Base-by-base conservation (phyloP, 92 coral and sea anemone species). In the Pocillopora meandrina region DNA sequence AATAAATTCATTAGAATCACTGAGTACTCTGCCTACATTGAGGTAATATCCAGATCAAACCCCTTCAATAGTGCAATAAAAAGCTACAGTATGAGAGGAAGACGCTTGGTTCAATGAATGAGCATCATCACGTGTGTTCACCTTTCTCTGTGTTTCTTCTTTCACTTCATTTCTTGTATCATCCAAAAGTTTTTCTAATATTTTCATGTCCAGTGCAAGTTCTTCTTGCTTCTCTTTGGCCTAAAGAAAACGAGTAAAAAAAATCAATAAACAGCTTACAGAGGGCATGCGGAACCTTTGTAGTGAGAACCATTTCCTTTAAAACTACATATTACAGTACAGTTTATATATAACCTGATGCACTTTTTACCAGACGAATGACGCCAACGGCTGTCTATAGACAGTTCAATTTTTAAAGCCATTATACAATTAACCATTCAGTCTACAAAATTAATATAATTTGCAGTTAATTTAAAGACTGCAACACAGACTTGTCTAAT, bases 191-290 rank as follows among this genome's bases (percentile, higher is more conserved):
- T 93, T 97, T 74, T 97, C 97, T 49, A 97, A 83, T 71, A 94
- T 91, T 84, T 95, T 93, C 95, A 91, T 95, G 60, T 97, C 99
- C 75, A 97, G 55, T 58, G 99, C 99, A 62, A 89, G 56, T 67
- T 97, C 99, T 56, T 97, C 99, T 66, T 97, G 95, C 78, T 88
- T 97, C 66, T 97, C 98, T 89, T 93, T 93, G 14, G 98, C 98
- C 97, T 93, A 82, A 15, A 18, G 20, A 86, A 47, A 13, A 57
- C 62, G 34, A 60, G 35, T 57, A 17, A 16, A 31, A 57, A 58
- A 7, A 33, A 65, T 61, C 1, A 3, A 61, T 17, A 21, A 42
- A 42, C 52, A 42, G 52, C 33, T 33, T 4, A 19, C 72, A 66
- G 9, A 0, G 0, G 33, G 31, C 12, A 11, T 12, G 20, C 42